Evolutionary conservation across 2,113 vertebrate genomes (phyloP).

Genomic region (Hydrochoerus hydrochaeris): DNA sequence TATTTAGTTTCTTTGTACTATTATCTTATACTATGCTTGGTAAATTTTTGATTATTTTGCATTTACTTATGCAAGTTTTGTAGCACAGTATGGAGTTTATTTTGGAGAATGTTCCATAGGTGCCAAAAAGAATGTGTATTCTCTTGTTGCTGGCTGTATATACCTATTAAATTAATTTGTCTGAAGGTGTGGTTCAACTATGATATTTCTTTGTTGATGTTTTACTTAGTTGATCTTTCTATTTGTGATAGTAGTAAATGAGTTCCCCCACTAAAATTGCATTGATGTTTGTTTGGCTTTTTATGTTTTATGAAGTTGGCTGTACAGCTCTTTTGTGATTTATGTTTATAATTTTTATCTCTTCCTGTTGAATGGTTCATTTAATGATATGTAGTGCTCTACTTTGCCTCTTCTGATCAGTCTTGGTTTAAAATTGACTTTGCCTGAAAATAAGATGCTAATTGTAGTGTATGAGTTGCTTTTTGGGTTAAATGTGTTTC

Average conservation of each 20-base stretch:
- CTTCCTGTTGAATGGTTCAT: background rate
- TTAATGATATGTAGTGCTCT: background rate
- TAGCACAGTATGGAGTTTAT: background rate
- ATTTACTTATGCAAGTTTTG: background rate
- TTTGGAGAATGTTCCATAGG: background rate
- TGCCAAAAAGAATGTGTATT: background rate
- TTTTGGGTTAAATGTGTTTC: background rate
- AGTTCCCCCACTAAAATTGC: background rate
- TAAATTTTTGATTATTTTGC: background rate
- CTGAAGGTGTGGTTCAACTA: background rate
- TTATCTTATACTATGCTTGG: background rate
- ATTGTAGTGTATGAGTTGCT: background rate
- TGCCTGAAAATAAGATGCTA: background rate
- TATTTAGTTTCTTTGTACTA: background rate
- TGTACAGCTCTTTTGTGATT: background rate
- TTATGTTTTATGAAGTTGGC: background rate
- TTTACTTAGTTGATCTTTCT: background rate
- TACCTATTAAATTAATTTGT: background rate
- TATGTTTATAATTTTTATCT: background rate
- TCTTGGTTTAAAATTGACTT: background rate
- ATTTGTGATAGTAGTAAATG: background rate
- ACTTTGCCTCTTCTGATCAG: background rate
- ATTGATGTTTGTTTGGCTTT: background rate
- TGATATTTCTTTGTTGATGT: background rate
- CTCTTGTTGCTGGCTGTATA: background rate